phyloP scores from a whole-genome alignment of 2,113 vertebrate genomes.

The Fukomys damarensis region DNA sequence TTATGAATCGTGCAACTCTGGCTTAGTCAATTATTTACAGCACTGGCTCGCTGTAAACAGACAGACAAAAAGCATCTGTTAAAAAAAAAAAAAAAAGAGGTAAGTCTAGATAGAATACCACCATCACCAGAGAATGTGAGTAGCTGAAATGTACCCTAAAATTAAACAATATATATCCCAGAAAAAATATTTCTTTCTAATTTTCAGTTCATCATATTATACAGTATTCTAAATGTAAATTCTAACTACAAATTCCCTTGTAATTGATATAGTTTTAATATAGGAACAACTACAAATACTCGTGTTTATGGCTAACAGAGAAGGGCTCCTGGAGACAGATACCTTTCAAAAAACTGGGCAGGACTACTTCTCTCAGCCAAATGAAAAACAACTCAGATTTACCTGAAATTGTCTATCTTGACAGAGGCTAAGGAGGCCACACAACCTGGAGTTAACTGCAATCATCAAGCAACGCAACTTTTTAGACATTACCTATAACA shows the following conservation, averaged over 20 bases:
- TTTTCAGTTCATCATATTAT: neutral
- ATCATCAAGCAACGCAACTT: neutral
- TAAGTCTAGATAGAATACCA: neutral
- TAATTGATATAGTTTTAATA: neutral
- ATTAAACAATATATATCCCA: neutral
- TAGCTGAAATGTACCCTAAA: neutral
- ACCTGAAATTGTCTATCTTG: neutral
- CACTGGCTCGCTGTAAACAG: neutral
- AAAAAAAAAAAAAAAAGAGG: conserved; percentile 35
- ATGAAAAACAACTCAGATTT: neutral
- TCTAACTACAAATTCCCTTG: neutral
- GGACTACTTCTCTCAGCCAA: neutral
- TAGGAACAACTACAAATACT: neutral
- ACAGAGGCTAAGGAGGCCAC: neutral
- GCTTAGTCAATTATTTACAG: neutral
- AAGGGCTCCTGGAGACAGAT: neutral
- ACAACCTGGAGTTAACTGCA: neutral
- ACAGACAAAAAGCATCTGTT: neutral
- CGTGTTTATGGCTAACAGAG: neutral
- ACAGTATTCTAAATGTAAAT: conserved; percentile 23
- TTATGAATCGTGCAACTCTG: neutral
- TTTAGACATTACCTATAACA: neutral
- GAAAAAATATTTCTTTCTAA: neutral
- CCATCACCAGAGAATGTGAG: neutral
- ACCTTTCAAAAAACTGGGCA: neutral